phyloP scores from a whole-genome alignment of 2,797 vertebrate species.

The Urosaurus nigricauda region DNA sequence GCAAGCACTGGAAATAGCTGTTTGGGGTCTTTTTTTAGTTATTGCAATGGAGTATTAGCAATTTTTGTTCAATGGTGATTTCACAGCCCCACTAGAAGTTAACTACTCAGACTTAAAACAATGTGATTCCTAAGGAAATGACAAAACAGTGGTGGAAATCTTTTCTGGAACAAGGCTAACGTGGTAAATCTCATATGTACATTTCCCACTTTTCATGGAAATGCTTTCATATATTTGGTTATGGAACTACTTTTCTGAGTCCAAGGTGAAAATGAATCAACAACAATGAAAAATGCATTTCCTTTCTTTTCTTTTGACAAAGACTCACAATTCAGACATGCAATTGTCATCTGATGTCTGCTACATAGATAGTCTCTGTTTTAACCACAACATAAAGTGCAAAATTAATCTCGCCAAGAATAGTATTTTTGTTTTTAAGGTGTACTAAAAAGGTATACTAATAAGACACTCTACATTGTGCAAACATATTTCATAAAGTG shows the following conservation, averaged over 20 bases:
- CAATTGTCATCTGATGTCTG: no score
- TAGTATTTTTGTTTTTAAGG: background rate
- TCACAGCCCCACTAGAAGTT: background rate
- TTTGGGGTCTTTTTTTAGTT: background rate
- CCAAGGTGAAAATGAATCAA: background rate
- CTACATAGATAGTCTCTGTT: background rate
- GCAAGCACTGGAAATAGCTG: background rate
- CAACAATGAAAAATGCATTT: background rate
- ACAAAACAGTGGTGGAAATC: background rate
- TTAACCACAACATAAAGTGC: background rate
- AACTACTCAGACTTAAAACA: background rate
- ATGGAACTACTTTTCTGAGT: background rate
- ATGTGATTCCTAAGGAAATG: background rate
- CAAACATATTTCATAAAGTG: no score
- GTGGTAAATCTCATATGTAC: background rate
- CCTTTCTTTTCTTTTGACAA: background rate
- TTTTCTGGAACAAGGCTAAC: rapidly evolving
- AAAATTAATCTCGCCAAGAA: background rate
- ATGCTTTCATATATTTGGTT: background rate
- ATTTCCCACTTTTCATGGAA: slow-evolving; percentile 9
- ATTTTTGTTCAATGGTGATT: background rate
- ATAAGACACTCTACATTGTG: background rate
- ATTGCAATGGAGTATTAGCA: rapidly evolving
- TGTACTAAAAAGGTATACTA: slow-evolving; percentile 16
- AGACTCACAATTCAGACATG: background rate